Evolutionary conservation across 2,113 vertebrate genomes (phyloP), one percentile per base, ranked within the genome.

Genomic region (Centropus bengalensis): DNA sequence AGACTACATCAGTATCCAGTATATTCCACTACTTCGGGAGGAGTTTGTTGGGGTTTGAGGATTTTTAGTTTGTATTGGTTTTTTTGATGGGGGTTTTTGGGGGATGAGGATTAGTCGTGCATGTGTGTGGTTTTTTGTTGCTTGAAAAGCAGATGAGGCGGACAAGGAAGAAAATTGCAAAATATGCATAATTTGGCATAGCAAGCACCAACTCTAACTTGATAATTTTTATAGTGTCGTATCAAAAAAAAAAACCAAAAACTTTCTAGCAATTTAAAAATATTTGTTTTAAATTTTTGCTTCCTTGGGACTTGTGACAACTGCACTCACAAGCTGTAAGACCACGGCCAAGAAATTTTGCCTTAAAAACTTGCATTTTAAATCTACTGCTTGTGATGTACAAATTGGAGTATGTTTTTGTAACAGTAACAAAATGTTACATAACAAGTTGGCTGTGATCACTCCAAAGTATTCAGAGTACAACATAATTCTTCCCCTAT

Each of bases 41-140:
- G 6, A 10, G 40, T 5, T 38, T 52, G 13, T 5, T 33, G n/a
- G 23, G 5, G 0, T 1, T 1, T 28, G 27, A 17, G 6, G 1
- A 1, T 1, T 60, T 58, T 44, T 33, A 18, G 8, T 12, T 56
- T 3, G 4, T 7, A 14, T 44, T 44, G 3, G n/a, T 58, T 26
- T 49, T 49, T 22, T 49, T 10, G 14, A 13, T 2, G 14, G 6
- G 6, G 17, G 7, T 36, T 36, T 36, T 36, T 36, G 2, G 18
- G 45, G 45, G 18, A 18, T 6, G 8, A 21, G 47, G 47, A 20
- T 22, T 49, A 21, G 20, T 49, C 22, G 47, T 49, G 47, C 22
- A 49, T 11, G 8, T 22, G 47, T 49, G 2, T 47, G 7, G 13
- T 10, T 21, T 74, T 62, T 40, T 33, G 6, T 40, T 66, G 21